Conservation (phyloP, 1,140 invertebrate genomes). For the Panulirus ornatus region DNA sequence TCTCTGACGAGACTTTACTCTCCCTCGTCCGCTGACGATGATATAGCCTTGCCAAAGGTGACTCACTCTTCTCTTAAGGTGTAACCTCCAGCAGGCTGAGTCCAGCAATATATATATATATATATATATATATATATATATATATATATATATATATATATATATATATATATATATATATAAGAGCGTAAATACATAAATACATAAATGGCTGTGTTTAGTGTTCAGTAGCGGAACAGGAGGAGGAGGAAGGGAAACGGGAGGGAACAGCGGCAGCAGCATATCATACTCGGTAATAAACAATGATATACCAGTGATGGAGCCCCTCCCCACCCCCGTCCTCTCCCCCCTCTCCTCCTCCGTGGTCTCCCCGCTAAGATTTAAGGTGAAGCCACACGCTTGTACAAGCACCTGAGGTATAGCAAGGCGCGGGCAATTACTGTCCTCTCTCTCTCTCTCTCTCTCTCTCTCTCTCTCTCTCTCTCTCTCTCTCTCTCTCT, state of each 20-base stretch:
- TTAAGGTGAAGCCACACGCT: conserved; percentile 47
- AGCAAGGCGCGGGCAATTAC: conserved; percentile 52
- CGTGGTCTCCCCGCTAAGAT: conserved; percentile 28
- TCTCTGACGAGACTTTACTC: no score
- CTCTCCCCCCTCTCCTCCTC: neutral
- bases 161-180: conserved; percentile 37
- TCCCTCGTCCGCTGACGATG: no score
- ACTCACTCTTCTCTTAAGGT: no score
- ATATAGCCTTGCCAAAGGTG: no score
- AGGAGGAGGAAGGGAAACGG: neutral
- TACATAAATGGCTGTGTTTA: neutral
- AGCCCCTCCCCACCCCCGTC: no score
- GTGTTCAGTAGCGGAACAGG: neutral
- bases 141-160: conserved; percentile 28
- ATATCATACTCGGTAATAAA: neutral
- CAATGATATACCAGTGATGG: conserved; percentile 11
- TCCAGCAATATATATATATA: neutral
- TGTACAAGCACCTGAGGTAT: conserved; percentile 58
- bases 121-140: conserved; percentile 12
- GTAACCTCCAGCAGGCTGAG: no score
- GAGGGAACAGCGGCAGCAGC: neutral
- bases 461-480: conserved; percentile 28
- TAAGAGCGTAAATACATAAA: neutral
- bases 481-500: conserved; percentile 9
- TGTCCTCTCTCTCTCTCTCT: conserved; percentile 32